These are phyloP conservation scores for Trisateles emortualis DNA, from an alignment of 2,888 invertebrate species.

Conservation along the genomic window DNA sequence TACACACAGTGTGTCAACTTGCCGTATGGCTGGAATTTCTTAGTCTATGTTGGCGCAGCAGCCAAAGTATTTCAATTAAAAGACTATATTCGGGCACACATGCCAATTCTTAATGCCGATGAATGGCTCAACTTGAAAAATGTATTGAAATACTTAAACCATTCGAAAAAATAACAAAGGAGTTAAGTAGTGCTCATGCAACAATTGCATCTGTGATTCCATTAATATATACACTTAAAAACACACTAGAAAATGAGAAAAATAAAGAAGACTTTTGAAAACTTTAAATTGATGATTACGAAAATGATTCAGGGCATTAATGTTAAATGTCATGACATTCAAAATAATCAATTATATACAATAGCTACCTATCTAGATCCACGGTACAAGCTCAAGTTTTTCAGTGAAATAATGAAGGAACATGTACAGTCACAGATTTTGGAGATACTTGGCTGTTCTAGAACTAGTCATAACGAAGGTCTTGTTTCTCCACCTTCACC, in stretches of 20 bases:
- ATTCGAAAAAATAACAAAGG: constrained; percentile 6
- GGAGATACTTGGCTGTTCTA: constrained; percentile 14
- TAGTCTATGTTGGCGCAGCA: too few species aligned
- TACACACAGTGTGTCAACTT: too few species aligned
- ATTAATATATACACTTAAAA: constrained; percentile 1
- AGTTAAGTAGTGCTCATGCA: constrained; percentile 1
- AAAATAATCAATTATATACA: constrained; percentile 19
- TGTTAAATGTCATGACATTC: constrained; percentile 5
- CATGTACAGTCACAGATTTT: constrained; percentile 13
- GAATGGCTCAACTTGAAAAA: constrained; percentile 5
- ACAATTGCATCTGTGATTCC: neutral
- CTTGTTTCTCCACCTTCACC: constrained; percentile 15
- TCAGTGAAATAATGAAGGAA: constrained; percentile 14
- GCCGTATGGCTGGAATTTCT: too few species aligned
- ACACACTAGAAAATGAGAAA: constrained; percentile 2
- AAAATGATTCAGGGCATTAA: neutral
- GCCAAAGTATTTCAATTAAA: too few species aligned
- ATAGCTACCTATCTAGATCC: constrained; percentile 26
- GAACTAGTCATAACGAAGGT: constrained; percentile 16
- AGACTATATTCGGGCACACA: too few species aligned
- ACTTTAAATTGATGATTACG: constrained; percentile 2
- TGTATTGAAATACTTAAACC: neutral
- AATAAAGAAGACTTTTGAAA: neutral
- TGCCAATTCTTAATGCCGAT: neutral
- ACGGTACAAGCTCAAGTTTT: constrained; percentile 25